phyloP scores from a whole-genome alignment of 2,113 vertebrate species.

The Actenoides lindsayi region DNA sequence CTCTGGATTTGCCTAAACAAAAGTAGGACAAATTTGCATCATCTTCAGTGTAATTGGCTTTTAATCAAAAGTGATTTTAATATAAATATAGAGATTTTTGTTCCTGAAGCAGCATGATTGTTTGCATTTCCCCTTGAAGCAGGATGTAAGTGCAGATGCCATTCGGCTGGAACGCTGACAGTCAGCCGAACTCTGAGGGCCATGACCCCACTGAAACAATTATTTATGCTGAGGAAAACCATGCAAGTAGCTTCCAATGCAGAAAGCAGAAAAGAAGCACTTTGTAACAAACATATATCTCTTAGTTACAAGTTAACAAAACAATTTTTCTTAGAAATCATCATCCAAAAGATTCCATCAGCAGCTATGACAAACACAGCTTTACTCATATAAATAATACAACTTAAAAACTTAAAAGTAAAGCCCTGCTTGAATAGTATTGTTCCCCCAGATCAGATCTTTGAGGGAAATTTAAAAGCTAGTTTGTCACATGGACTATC shows the following conservation, averaged over 20 bases:
- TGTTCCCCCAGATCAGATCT: neutral
- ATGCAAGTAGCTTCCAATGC: slow-evolving; percentile 54
- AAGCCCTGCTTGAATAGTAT: neutral
- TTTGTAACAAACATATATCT: neutral
- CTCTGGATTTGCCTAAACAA: slow-evolving; percentile 39
- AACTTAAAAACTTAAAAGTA: neutral
- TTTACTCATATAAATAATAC: neutral
- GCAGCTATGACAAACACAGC: neutral
- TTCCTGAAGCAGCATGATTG: slow-evolving; percentile 54
- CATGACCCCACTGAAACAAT: slow-evolving; percentile 54
- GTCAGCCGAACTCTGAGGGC: slow-evolving; percentile 32
- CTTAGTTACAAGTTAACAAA: neutral
- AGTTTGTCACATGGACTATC: neutral
- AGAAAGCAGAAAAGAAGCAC: neutral
- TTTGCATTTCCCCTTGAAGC: slow-evolving; percentile 62
- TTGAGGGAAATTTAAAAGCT: neutral
- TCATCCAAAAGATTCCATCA: neutral
- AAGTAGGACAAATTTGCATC: slow-evolving; percentile 54
- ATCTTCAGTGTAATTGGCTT: slow-evolving; percentile 60
- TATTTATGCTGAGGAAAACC: slow-evolving; percentile 51
- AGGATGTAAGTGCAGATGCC: slow-evolving; percentile 65
- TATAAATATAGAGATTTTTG: slow-evolving; percentile 70
- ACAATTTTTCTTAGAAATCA: neutral
- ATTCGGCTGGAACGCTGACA: slow-evolving; percentile 62
- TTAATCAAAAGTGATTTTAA: slow-evolving; percentile 67